Conservation (phyloP, 2,797 vertebrate species). For the Clamator glandarius region DNA sequence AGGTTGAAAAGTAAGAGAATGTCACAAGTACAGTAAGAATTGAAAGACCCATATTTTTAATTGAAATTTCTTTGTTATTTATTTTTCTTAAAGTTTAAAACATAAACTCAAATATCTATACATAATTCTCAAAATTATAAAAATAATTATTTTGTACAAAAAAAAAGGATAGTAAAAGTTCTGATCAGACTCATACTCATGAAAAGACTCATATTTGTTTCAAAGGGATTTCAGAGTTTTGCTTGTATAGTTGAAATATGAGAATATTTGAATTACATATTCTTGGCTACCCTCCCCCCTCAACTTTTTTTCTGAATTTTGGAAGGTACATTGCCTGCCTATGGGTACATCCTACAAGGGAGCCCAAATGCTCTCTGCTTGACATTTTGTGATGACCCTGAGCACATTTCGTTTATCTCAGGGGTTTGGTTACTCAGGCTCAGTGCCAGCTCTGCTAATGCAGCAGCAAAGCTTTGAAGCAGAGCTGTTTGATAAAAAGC, state of each 20-base stretch:
- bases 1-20: not conserved
- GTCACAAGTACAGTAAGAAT: not conserved
- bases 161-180: not conserved
- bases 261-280: not conserved
- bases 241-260: not conserved
- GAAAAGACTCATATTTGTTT: not conserved
- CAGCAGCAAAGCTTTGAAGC: not conserved
- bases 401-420: not conserved
- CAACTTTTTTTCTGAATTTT: not conserved
- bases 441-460: not conserved
- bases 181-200: not conserved
- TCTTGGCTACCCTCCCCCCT: not conserved
- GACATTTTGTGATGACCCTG: not conserved
- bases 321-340: not conserved
- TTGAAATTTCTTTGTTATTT: not conserved
- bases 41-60: not conserved
- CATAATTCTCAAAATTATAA: not conserved
- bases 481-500: not conserved
- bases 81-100: not conserved
- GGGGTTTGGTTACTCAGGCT: not conserved
- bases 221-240: not conserved
- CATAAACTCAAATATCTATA: not conserved
- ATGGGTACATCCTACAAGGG: not conserved
- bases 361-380: not conserved
- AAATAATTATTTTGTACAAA: not conserved